Conservation (phyloP, 2,113 vertebrate species). For the Sclerurus mexicanus region DNA sequence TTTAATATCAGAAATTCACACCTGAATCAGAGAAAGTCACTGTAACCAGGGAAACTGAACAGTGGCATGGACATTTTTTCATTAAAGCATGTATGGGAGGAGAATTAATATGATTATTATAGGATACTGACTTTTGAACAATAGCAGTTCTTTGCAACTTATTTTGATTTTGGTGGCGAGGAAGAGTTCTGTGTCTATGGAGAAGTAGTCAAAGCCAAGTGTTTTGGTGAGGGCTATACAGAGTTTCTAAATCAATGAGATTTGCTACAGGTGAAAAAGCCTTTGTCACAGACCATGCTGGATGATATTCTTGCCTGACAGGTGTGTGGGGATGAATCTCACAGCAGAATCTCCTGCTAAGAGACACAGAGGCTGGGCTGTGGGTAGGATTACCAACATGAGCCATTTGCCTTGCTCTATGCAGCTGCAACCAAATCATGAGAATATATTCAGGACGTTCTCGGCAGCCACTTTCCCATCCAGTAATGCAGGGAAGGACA, state of each 20-base stretch:
- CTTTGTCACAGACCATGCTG: not conserved
- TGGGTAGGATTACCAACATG: not conserved
- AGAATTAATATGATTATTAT: not conserved
- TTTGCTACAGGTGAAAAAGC: not conserved
- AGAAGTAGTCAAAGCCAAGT: not conserved
- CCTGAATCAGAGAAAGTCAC: constrained; percentile 65
- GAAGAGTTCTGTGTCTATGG: not conserved
- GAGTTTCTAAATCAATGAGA: not conserved
- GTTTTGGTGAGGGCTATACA: not conserved
- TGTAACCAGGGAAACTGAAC: constrained; percentile 75
- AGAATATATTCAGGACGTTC: not conserved
- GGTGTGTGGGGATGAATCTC: rapidly evolving
- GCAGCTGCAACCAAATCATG: not conserved
- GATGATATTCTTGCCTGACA: not conserved
- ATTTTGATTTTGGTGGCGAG: not conserved
- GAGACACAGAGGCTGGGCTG: not conserved
- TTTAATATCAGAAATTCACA: constrained; percentile 58
- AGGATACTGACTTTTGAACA: not conserved
- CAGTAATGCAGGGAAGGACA: not conserved
- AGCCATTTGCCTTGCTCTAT: not conserved
- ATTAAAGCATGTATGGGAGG: not conserved
- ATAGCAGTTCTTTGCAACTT: not conserved
- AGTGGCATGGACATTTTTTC: not conserved
- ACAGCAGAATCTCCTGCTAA: not conserved
- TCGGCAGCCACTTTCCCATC: not conserved